Evolutionary conservation across 2,113 vertebrate species (phyloP).

Genomic region (Ginglymostoma cirratum): DNA sequence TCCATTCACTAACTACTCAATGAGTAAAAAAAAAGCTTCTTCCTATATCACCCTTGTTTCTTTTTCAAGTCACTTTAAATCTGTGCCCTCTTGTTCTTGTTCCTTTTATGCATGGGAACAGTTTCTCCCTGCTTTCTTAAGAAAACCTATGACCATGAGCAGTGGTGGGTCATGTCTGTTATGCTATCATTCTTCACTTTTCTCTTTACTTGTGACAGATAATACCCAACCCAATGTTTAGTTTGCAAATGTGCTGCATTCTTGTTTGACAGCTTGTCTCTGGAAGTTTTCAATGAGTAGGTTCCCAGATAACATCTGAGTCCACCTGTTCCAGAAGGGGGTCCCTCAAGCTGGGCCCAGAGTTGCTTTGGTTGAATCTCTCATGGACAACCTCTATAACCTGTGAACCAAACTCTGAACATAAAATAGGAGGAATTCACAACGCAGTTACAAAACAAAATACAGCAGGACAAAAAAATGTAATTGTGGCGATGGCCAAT

Average conservation of each 20-base stretch:
- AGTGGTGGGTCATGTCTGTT: neutral
- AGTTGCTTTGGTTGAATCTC: neutral
- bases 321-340: neutral
- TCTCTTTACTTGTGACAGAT: neutral
- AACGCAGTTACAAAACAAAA: neutral
- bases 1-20: too few relatives aligned
- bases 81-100: too few relatives aligned
- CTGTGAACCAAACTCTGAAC: neutral
- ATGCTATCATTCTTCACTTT: neutral
- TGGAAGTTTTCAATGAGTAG: neutral
- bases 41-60: too few relatives aligned
- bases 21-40: too few relatives aligned
- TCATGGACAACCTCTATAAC: neutral
- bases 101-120: too few relatives aligned
- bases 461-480: neutral
- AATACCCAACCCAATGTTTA: neutral
- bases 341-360: neutral
- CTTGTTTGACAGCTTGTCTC: neutral
- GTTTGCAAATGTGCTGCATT: neutral
- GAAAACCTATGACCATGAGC: too few relatives aligned
- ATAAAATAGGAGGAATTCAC: neutral
- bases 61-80: too few relatives aligned
- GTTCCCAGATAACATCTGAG: neutral
- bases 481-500: neutral
- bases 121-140: neutral